Conservation (phyloP, 1,140 invertebrate genomes). For the Caenorhabditis tropicalis region DNA sequence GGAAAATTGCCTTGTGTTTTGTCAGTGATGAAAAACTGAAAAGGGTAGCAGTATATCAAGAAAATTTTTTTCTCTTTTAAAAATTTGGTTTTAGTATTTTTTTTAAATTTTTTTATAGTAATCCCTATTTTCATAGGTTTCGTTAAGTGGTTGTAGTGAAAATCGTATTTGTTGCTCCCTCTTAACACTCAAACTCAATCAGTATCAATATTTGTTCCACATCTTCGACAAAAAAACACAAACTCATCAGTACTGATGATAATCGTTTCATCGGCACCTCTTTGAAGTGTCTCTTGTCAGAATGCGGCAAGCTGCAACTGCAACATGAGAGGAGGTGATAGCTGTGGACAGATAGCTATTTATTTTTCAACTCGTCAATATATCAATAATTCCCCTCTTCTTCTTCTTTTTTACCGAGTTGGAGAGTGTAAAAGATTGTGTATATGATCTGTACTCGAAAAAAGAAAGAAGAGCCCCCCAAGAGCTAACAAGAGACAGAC, state of each 20-base stretch:
- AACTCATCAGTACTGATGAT: neutral
- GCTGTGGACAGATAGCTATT: neutral
- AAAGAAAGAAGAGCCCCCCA: too few relatives aligned
- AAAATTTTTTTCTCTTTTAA: neutral
- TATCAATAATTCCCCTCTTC: constrained; percentile 38
- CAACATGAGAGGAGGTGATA: constrained; percentile 12
- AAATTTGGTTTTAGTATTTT: neutral
- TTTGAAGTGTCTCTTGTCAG: constrained; percentile 38
- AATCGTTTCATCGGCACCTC: constrained; percentile 3
- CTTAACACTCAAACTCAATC: neutral
- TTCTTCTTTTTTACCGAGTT: neutral
- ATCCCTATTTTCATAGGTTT: too few relatives aligned
- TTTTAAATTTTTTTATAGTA: too few relatives aligned
- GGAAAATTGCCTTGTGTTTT: constrained; percentile 8
- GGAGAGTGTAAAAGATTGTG: constrained; percentile 25
- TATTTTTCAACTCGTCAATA: constrained; percentile 41
- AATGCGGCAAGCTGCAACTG: neutral
- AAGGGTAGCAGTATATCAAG: neutral
- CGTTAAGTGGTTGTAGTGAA: too few relatives aligned
- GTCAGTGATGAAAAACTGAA: neutral
- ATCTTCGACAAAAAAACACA: neutral
- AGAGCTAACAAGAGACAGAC: neutral
- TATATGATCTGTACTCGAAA: constrained; percentile 39
- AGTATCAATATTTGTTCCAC: neutral
- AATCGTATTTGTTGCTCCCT: neutral